phyloP scores from a whole-genome alignment of 1,140 invertebrate species.

The Phortica variegata region DNA sequence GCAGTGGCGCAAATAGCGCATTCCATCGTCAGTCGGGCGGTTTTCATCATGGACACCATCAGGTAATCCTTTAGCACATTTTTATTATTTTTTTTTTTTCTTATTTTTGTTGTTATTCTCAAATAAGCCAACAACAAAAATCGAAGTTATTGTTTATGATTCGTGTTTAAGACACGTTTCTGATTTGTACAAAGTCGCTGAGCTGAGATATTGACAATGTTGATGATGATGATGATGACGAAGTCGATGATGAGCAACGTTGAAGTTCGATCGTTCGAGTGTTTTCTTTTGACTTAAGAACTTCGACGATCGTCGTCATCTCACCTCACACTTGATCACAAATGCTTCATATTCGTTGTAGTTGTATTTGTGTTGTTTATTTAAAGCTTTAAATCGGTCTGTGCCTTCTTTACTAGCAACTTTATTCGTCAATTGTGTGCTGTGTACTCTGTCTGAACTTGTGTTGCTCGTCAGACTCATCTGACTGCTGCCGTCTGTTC shows the following conservation, averaged over 20 bases:
- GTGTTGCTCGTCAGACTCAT: too few species aligned
- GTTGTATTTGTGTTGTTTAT: conserved; percentile 40
- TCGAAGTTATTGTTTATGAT: too few species aligned
- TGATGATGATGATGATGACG: neutral
- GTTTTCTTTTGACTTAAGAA: conserved; percentile 7
- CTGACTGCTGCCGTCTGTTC: too few species aligned
- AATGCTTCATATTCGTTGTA: conserved; percentile 2
- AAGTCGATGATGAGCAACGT: too few species aligned
- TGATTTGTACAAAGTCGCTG: too few species aligned
- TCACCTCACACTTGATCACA: too few species aligned
- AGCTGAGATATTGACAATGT: too few species aligned
- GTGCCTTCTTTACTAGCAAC: conserved; percentile 30
- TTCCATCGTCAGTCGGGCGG: conserved; percentile 48
- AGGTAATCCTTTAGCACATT: conserved; percentile 31
- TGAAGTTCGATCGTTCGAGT: conserved; percentile 7
- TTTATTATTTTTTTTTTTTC: conserved; percentile 15
- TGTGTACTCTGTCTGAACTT: too few species aligned
- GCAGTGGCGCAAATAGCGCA: conserved; percentile 45
- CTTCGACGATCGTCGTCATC: neutral
- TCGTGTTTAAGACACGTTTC: too few species aligned
- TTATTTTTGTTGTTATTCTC: conserved; percentile 6
- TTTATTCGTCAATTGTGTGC: too few species aligned
- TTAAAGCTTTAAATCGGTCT: conserved; percentile 53
- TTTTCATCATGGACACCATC: conserved; percentile 55
- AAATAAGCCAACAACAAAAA: too few species aligned